Percentiles rank a stretch among this genome's conserved stretches.
Evolutionary conservation across 2,113 vertebrate genomes (phyloP).

Genomic region (Anas platyrhynchos): DNA sequence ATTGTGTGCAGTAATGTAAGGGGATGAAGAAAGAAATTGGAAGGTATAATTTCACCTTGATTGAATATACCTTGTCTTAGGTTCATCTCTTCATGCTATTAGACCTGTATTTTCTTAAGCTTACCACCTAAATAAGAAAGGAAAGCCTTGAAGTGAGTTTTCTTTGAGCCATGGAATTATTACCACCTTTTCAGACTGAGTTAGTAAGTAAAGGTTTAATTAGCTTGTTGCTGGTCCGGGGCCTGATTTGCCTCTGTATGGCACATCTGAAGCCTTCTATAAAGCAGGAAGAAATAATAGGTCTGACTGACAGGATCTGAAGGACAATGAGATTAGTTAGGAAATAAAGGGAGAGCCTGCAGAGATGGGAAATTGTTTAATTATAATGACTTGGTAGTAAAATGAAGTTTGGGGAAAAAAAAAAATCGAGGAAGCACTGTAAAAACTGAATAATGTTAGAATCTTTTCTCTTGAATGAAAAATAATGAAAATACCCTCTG

Average conservation of each 20-base stretch:
- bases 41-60: not conserved
- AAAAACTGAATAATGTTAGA: not conserved
- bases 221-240: not conserved
- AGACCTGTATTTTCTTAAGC: not conserved
- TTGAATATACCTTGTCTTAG: not conserved
- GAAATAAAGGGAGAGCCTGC: conserved; percentile 9
- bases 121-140: not conserved
- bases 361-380: conserved; percentile 29
- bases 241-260: not conserved
- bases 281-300: conserved; percentile 17
- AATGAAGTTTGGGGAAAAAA: not conserved
- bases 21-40: not conserved
- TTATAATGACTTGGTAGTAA: not conserved
- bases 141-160: not conserved
- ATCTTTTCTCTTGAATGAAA: not conserved
- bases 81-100: not conserved
- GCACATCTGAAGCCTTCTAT: not conserved
- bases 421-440: not conserved
- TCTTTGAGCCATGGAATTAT: not conserved
- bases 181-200: not conserved
- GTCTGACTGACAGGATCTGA: conserved; percentile 27
- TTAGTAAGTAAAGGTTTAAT: not conserved
- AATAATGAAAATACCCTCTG: not conserved
- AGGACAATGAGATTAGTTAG: not conserved
- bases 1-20: not conserved